Evolutionary conservation across 1,140 invertebrate species (phyloP), one percentile per base, ranked within the genome.

Genomic region (Drosophila lini): DNA sequence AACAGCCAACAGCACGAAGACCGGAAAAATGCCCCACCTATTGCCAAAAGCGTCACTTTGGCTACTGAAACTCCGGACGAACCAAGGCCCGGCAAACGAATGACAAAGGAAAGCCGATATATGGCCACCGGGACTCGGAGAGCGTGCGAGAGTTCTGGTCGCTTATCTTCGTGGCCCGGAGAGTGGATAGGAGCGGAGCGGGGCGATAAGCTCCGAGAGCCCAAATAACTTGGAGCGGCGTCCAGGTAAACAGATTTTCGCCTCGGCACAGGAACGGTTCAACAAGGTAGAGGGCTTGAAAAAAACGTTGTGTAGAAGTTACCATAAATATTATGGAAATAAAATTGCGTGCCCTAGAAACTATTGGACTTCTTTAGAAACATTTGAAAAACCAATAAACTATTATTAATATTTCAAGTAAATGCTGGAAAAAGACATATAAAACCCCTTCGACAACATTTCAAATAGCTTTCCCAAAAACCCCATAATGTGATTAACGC

Each of bases 211-310:
- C 78, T 81, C 13, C 40, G 31, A 44, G 41, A 45, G 28, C 56
- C 62, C 83, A 85, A 70, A 84, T 85, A 85, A 79, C 62, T 63
- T 61, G 19, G 31, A 61, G 68, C 56, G 50, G 42, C 64, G 64
- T 73, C 59, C 82, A 88, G 82, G 82, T 88, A 88, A 86, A 82
- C 60, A 65, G 56, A 62, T 65, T 63, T 55, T 41, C 36, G 41
- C 36, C 61, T 62, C 50, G 50, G 13, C n/a, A 52, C 80, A 83
- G 74, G 69, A 52, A 53, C 65, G 76, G 62, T 44, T 59, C 60
- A 13, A 4, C 31, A 9, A 36, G 8, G 3, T 7, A 5, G 31
- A 25, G 61, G 61, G 53, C 22, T 41, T 31, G 1, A 9, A 31
- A 19, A 3, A 5, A 15, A 8, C 3, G 9, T 4, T 52, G 9